These are phyloP conservation scores for Suncus etruscus DNA, from an alignment of 2,113 vertebrate genomes.

Conservation along the genomic window DNA sequence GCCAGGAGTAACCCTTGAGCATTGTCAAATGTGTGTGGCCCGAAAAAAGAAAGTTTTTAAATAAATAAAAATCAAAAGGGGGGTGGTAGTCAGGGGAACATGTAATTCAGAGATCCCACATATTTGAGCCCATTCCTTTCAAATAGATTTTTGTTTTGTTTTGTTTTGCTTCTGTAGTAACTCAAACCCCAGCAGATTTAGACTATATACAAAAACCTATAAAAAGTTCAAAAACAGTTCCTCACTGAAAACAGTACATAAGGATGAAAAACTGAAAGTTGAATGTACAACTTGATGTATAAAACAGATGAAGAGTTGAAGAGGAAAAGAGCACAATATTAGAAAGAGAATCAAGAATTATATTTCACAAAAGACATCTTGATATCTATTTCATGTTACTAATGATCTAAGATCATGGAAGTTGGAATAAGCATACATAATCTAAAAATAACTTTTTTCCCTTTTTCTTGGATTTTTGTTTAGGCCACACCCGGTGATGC, in stretches of 20 bases:
- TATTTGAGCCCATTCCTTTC: no score
- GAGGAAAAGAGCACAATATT: neutral
- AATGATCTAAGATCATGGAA: conserved; percentile 69
- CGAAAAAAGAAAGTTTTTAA: no score
- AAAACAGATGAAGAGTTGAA: neutral
- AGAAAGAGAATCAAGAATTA: conserved; percentile 23
- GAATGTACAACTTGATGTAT: neutral
- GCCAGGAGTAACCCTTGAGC: no score
- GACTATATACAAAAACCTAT: neutral
- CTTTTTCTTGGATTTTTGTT: no score
- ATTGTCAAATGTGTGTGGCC: no score
- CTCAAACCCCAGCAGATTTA: no score
- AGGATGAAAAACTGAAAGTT: neutral
- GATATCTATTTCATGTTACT: conserved; percentile 23
- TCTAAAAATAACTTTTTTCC: conserved; percentile 65
- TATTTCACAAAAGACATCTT: conserved; percentile 19
- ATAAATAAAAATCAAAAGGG: no score
- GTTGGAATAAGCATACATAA: conserved; percentile 46
- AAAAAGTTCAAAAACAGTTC: neutral
- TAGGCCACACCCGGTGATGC: no score
- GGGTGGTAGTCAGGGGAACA: no score
- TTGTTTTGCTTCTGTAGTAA: no score
- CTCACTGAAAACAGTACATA: neutral
- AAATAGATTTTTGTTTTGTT: no score
- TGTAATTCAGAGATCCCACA: no score